phyloP scores from a whole-genome alignment of 92 coral and sea anemone species.

The Heliopora coerulea region DNA sequence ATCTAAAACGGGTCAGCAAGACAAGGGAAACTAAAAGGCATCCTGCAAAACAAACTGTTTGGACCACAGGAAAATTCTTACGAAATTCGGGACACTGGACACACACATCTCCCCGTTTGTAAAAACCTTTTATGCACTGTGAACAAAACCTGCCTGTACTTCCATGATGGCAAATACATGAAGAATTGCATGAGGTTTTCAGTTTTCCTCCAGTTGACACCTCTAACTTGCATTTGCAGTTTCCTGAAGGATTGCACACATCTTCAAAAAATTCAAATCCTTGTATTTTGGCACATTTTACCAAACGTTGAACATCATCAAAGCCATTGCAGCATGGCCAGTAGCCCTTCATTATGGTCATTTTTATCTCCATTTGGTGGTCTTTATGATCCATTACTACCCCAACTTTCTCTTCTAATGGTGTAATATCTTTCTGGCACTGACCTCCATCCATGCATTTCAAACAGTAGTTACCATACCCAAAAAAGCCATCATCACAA shows the following conservation, averaged over 20 bases:
- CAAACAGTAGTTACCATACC: slow-evolving; percentile 50
- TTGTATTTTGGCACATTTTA: slow-evolving; percentile 5
- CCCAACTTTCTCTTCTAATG: not conserved
- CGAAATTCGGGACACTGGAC: slow-evolving; percentile 30
- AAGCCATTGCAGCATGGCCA: slow-evolving; percentile 59
- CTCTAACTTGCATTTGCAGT: slow-evolving; percentile 16
- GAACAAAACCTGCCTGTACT: slow-evolving; percentile 57
- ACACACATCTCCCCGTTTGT: slow-evolving; percentile 57
- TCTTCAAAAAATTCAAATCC: slow-evolving; percentile 9
- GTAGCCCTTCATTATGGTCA: slow-evolving; percentile 65
- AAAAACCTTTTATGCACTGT: slow-evolving; percentile 47
- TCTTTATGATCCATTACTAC: not conserved
- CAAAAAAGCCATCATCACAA: slow-evolving; percentile 70
- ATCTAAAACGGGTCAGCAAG: slow-evolving; percentile 9
- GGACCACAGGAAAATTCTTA: slow-evolving; percentile 20
- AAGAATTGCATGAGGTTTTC: slow-evolving; percentile 43
- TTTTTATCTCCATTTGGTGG: not conserved
- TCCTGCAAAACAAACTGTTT: slow-evolving; percentile 9
- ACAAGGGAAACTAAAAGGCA: slow-evolving; percentile 1
- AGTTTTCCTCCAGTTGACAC: not conserved
- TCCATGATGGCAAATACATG: slow-evolving; percentile 54
- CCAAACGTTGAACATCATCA: slow-evolving; percentile 18
- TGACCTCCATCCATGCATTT: slow-evolving; percentile 63
- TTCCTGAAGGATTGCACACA: slow-evolving; percentile 26
- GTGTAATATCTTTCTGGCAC: slow-evolving; percentile 46